Conservation (phyloP, 2,888 invertebrate species). For the Agrochola lota region DNA sequence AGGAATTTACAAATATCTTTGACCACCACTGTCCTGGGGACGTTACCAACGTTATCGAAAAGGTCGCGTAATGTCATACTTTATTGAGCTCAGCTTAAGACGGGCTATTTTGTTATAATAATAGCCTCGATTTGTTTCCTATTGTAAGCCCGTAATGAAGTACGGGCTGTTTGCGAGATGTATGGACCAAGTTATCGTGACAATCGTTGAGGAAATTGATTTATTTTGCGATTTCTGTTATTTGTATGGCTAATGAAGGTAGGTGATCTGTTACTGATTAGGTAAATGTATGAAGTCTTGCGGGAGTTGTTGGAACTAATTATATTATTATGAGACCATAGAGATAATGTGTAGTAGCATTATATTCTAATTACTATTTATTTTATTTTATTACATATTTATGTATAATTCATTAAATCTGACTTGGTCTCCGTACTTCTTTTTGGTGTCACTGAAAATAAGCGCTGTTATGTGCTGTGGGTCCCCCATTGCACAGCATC, state of each 20-base stretch:
- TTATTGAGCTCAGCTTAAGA: constrained; percentile 65
- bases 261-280: not conserved
- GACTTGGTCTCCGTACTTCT: no score
- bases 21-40: constrained; percentile 38
- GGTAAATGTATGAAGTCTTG: not conserved
- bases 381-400: no score
- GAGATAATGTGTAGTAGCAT: not conserved
- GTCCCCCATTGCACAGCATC: no score
- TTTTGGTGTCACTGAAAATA: no score
- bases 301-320: not conserved
- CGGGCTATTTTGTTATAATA: constrained; percentile 63
- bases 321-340: not conserved
- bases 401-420: no score
- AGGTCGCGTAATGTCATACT: constrained; percentile 62
- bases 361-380: no score
- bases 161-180: constrained; percentile 28
- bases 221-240: constrained; percentile 21
- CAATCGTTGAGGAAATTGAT: constrained; percentile 1
- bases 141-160: constrained; percentile 59
- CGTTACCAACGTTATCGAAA: constrained; percentile 55
- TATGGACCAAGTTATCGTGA: constrained; percentile 34
- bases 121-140: constrained; percentile 63
- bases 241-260: not conserved
- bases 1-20: constrained; percentile 42
- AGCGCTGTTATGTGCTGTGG: no score